These are phyloP conservation scores for Nemapogon koenigi DNA, from an alignment of 2,888 invertebrate species.

Conservation along the genomic window DNA sequence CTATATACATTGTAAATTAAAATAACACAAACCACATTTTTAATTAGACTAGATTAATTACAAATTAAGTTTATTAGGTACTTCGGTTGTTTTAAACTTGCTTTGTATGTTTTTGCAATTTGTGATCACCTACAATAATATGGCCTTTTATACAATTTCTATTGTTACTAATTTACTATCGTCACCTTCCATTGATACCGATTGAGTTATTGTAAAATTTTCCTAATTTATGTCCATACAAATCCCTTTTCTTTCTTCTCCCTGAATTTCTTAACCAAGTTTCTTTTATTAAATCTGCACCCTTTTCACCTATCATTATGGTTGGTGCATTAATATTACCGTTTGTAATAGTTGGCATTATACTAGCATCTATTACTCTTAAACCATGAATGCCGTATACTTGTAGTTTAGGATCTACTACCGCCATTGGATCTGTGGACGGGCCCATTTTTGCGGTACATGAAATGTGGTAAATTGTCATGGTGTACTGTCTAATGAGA, in stretches of 20 bases:
- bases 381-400: constrained; percentile 81
- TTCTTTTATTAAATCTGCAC: constrained; percentile 80
- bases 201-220: constrained; percentile 17
- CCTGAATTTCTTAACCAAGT: constrained; percentile 62
- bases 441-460: constrained; percentile 89
- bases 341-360: constrained; percentile 87
- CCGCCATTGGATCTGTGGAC: constrained; percentile 75
- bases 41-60: background rate
- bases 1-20: too few relatives aligned
- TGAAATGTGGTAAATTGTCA: constrained; percentile 88
- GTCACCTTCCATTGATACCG: constrained; percentile 37
- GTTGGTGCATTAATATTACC: constrained; percentile 89
- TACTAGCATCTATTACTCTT: constrained; percentile 85
- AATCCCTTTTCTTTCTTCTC: too few relatives aligned
- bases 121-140: too few relatives aligned
- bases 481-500: constrained; percentile 80
- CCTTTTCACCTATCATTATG: constrained; percentile 89
- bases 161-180: constrained; percentile 9
- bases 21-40: constrained; percentile 3
- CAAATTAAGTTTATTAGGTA: too few relatives aligned
- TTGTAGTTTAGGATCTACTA: constrained; percentile 78
- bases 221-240: too few relatives aligned
- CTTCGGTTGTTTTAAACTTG: too few relatives aligned
- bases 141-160: background rate
- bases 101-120: too few relatives aligned